These are phyloP conservation scores for Molorchus minor DNA, from an alignment of 2,888 invertebrate genomes.

Conservation along the genomic window DNA sequence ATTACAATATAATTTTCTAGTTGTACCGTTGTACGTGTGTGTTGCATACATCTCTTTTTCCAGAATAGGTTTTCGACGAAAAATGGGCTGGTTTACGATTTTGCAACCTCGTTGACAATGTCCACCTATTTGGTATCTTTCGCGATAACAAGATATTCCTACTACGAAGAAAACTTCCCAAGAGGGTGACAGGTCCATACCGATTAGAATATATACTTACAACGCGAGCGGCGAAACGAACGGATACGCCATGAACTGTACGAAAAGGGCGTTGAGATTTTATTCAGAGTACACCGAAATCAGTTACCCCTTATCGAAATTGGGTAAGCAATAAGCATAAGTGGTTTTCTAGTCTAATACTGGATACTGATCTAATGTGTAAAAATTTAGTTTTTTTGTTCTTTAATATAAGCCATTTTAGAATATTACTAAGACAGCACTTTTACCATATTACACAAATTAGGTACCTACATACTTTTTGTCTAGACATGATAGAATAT, in stretches of 20 bases:
- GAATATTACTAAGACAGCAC: too few species aligned
- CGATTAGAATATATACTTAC: conserved; percentile 43
- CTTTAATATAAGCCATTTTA: too few species aligned
- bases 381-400: too few species aligned
- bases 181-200: conserved; percentile 32
- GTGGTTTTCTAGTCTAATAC: too few species aligned
- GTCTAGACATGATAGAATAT: conserved; percentile 52
- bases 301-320: conserved; percentile 47
- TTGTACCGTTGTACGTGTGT: too few species aligned
- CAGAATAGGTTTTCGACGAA: conserved; percentile 38
- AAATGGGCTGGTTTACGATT: conserved; percentile 43
- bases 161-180: conserved; percentile 36
- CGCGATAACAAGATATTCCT: conserved; percentile 43
- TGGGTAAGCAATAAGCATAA: conserved; percentile 46
- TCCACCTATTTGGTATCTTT: conserved; percentile 49
- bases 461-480: conserved; percentile 15
- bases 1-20: too few species aligned
- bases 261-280: conserved; percentile 40
- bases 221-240: conserved; percentile 42
- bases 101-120: conserved; percentile 47
- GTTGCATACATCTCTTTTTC: too few species aligned
- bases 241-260: conserved; percentile 36
- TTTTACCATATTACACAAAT: too few species aligned
- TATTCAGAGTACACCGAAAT: conserved; percentile 47
- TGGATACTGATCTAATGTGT: too few species aligned